These are phyloP conservation scores for Enteromius trimaculatus DNA, from an alignment of 2,797 vertebrate genomes.

Conservation along the genomic window DNA sequence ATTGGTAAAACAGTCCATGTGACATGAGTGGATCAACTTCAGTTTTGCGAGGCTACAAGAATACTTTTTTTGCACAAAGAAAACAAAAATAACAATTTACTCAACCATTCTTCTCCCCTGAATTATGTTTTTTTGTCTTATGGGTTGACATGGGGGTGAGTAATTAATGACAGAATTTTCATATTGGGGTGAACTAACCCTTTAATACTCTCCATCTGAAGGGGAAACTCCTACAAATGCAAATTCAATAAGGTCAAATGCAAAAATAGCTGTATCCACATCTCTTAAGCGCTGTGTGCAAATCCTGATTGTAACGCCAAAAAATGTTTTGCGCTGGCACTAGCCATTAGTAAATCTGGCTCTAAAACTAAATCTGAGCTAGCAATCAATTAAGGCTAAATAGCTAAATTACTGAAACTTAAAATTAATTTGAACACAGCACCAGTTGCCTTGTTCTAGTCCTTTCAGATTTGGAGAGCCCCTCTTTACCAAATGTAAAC, in stretches of 20 bases:
- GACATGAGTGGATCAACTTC: no score
- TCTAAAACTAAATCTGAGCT: background rate
- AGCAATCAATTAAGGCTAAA: background rate
- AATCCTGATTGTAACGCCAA: background rate
- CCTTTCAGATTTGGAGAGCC: background rate
- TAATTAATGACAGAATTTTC: no score
- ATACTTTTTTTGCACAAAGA: no score
- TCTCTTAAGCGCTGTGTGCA: background rate
- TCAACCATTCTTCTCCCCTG: no score
- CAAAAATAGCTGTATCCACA: background rate
- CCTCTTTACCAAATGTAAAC: background rate
- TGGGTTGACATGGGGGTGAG: no score
- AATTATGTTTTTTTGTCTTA: no score
- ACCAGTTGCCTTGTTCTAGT: background rate
- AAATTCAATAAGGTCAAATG: background rate
- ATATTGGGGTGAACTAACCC: no score
- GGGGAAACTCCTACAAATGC: background rate
- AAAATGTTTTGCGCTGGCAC: background rate
- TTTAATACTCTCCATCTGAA: background rate
- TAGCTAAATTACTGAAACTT: background rate
- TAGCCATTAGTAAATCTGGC: background rate
- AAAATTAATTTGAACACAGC: background rate
- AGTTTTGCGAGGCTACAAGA: no score
- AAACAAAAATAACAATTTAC: no score
- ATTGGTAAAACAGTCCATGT: no score